Base-by-base conservation (phyloP, 2,797 vertebrate species). In the Cossypha caffra region DNA sequence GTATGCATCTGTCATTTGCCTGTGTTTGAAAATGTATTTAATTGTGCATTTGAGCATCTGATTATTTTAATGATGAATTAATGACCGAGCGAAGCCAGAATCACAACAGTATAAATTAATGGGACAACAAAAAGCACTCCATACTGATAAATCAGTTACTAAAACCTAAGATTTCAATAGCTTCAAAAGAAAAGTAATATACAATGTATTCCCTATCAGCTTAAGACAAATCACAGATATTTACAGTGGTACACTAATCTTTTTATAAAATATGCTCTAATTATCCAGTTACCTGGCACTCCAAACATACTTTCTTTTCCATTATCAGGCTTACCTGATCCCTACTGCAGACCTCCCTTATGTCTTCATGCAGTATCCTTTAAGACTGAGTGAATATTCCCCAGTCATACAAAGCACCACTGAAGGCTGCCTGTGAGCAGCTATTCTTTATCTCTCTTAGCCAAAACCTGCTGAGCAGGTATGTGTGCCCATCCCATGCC, bases 401-500 rank as follows among this genome's bases (percentile, higher is more conserved):
- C 42, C 31, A 66, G 0, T 45, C 23, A 35, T 7, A 52, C 29
- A 37, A 0, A 67, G 18, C 13, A 51, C 50, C n/a, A 40, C 42
- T 45, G 7, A 59, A 67, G 23, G 75, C 72, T 74, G 48, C 38
- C 48, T 50, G 38, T 38, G 17, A 16, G 35, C 38, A 50, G 42
- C 20, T 55, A 0, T 35, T 85, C 52, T 69, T 37, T 5, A 31
- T 25, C 28, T 28, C 40, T 79, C n/a, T 68, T 33, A 35, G 28
- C 24, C 67, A 77, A 42, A 74, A 50, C 10, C 40, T 29, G 14
- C 74, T 15, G 51, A 55, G 66, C 64, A 81, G 64, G 10, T 7
- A 2, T 0, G 4, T 0, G 1, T 29, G 62, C n/a, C 33, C 18
- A 62, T 38, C n/a, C 54, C 15, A 5, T 0, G 4, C 24, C 79